phyloP scores from a whole-genome alignment of 2,113 vertebrate genomes.

The Odontesthes bonariensis region DNA sequence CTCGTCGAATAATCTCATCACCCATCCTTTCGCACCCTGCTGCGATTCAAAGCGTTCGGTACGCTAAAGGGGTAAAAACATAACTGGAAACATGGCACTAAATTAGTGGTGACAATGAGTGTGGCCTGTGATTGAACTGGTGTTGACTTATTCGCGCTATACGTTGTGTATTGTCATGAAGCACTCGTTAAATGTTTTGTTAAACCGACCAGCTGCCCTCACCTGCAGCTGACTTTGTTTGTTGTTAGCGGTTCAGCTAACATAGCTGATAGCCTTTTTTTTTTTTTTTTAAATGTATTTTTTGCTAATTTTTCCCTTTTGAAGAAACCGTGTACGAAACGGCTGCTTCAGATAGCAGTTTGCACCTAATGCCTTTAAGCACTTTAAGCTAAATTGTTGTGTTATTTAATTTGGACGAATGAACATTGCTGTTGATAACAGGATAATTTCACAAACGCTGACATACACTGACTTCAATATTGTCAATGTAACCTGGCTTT shows the following conservation, averaged over 20 bases:
- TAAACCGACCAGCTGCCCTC: constrained; percentile 8
- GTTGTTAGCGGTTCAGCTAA: constrained; percentile 49
- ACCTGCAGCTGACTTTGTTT: constrained; percentile 33
- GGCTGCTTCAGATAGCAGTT: too few species aligned
- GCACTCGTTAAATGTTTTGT: background rate
- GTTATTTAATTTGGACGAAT: too few species aligned
- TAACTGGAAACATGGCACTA: background rate
- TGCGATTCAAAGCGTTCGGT: background rate
- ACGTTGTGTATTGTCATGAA: accelerated
- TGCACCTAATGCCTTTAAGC: too few species aligned
- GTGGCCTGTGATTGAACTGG: background rate
- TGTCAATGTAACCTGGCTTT: background rate
- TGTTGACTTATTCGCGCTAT: background rate
- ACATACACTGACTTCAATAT: too few species aligned
- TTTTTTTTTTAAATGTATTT: too few species aligned
- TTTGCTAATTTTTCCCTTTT: background rate
- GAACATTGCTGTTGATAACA: too few species aligned
- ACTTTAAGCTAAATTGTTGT: too few species aligned
- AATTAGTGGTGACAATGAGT: background rate
- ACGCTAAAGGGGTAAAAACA: background rate
- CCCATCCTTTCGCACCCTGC: constrained; percentile 12
- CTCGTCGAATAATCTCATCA: constrained; percentile 36
- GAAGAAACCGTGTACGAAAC: background rate
- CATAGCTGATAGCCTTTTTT: background rate
- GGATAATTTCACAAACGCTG: too few species aligned